Conservation (phyloP, 2,888 invertebrate genomes). For the Ariolimax columbianus region DNA sequence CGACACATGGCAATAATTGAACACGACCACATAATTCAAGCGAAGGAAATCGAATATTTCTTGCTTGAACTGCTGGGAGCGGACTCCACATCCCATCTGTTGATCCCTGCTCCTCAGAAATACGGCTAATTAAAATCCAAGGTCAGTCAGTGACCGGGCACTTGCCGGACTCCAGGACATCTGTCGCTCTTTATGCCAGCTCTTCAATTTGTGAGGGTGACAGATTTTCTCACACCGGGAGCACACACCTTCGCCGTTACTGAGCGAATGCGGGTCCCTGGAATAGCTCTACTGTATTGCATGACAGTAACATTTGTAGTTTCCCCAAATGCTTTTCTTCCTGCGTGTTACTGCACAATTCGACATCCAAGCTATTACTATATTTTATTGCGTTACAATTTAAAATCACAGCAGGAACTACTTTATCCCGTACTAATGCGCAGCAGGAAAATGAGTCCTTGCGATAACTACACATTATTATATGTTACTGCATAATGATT, state of each 20-base stretch:
- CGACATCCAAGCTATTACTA: not conserved
- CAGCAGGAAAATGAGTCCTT: too few species aligned
- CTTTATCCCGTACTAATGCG: too few species aligned
- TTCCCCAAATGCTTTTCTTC: too few species aligned
- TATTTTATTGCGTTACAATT: not conserved
- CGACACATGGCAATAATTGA: not conserved
- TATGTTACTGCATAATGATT: too few species aligned
- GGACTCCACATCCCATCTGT: conserved; percentile 27
- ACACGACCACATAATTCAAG: not conserved
- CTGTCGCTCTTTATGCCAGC: conserved; percentile 20
- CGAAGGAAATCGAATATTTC: not conserved
- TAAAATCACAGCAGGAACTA: not conserved
- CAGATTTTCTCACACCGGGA: not conserved
- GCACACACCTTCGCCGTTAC: not conserved
- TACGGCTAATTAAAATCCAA: conserved; percentile 33
- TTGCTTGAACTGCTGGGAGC: not conserved
- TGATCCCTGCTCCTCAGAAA: conserved; percentile 17
- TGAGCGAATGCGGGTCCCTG: not conserved
- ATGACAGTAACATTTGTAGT: too few species aligned
- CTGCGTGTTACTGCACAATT: not conserved
- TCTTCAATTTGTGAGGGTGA: not conserved
- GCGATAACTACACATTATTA: too few species aligned
- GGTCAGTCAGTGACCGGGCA: conserved; percentile 16
- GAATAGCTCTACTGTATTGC: not conserved
- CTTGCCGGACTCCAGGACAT: not conserved